These are phyloP conservation scores for Cyprinodon tularosa DNA, from an alignment of 2,113 vertebrate genomes.

Conservation along the genomic window DNA sequence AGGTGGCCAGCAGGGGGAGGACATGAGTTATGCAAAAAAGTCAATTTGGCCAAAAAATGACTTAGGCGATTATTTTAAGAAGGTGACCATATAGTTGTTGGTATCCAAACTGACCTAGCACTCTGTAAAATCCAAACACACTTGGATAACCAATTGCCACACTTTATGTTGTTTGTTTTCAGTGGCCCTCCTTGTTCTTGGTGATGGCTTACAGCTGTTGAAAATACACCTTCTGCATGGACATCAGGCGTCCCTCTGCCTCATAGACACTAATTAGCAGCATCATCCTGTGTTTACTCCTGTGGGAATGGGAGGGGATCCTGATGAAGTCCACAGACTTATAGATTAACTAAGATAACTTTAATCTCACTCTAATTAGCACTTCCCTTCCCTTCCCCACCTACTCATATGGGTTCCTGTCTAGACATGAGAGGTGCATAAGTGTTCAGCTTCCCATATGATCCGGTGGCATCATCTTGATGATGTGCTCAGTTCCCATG, in stretches of 20 bases:
- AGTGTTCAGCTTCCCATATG: constrained; percentile 15
- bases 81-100: background rate
- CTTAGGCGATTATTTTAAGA: no score
- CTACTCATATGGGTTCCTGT: constrained; percentile 73
- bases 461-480: constrained; percentile 24
- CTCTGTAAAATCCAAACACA: no score
- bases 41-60: no score
- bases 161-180: background rate
- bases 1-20: no score
- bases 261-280: constrained; percentile 74
- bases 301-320: constrained; percentile 69
- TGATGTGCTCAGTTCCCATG: background rate
- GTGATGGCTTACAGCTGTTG: constrained; percentile 13
- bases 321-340: constrained; percentile 54
- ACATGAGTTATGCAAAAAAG: no score
- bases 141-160: no score
- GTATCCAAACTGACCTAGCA: no score
- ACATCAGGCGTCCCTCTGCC: constrained; percentile 36
- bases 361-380: constrained; percentile 77
- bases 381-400: constrained; percentile 64
- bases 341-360: constrained; percentile 79
- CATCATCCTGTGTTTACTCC: constrained; percentile 83
- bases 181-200: constrained; percentile 16
- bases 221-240: constrained; percentile 27
- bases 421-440: constrained; percentile 66